Conservation (phyloP, 2,113 vertebrate species). For the Apteryx owenii region DNA sequence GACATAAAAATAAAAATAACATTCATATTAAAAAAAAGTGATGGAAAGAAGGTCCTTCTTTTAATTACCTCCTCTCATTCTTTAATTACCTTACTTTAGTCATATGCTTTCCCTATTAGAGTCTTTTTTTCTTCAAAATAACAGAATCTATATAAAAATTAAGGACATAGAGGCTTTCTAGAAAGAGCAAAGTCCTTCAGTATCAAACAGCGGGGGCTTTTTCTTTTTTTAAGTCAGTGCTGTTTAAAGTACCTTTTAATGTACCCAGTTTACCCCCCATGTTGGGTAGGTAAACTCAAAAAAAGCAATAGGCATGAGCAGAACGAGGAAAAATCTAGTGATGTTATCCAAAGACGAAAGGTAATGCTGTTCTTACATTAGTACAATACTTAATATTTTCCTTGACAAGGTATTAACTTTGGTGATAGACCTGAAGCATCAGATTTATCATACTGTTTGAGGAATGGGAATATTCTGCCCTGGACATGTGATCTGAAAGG, state of each 20-base stretch:
- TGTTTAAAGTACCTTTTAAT: not conserved
- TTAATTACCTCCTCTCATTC: not conserved
- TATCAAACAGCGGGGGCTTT: not conserved
- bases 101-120: not conserved
- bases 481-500: not conserved
- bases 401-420: not conserved
- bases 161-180: not conserved
- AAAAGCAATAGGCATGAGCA: not conserved
- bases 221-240: not conserved
- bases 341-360: not conserved
- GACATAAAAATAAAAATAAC: not conserved
- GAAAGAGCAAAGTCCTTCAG: not conserved
- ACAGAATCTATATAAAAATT: not conserved
- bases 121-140: not conserved
- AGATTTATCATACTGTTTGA: not conserved
- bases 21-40: not conserved
- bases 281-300: not conserved
- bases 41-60: not conserved
- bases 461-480: not conserved
- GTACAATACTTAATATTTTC: not conserved
- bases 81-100: not conserved
- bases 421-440: not conserved
- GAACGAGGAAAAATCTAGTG: not conserved
- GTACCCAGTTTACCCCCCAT: not conserved
- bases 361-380: not conserved